Percentiles rank a stretch among this genome's conserved stretches.
Conservation (phyloP, 2,113 vertebrate species). For the Pedionomus torquatus region DNA sequence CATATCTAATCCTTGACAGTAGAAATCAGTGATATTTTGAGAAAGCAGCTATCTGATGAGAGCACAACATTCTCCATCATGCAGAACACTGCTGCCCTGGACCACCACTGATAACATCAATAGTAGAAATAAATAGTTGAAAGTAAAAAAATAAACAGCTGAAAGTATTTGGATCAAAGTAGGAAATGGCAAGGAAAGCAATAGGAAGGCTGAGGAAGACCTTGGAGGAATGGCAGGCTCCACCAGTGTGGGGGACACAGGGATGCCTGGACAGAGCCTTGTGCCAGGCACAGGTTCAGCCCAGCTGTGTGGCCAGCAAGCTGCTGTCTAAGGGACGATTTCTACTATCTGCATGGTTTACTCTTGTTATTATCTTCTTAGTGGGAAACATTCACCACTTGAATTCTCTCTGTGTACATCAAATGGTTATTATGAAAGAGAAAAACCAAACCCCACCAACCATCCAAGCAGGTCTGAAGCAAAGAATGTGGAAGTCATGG, state of each 20-base stretch:
- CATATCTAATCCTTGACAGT: neutral
- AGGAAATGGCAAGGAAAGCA: neutral
- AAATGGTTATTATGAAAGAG: neutral
- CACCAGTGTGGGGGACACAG: accelerated
- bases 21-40: neutral
- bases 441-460: neutral
- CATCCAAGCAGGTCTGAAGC: neutral
- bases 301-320: neutral
- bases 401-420: neutral
- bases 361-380: neutral
- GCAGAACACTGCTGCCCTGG: neutral
- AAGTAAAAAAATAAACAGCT: neutral
- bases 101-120: neutral
- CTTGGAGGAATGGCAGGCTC: neutral
- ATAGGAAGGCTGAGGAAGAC: neutral
- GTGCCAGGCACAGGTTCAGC: neutral
- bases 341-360: neutral
- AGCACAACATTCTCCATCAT: neutral
- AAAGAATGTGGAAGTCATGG: neutral
- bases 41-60: neutral
- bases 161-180: neutral
- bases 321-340: neutral
- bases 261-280: neutral
- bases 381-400: neutral
- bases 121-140: neutral